Conservation (phyloP, 1,140 invertebrate genomes). For the Panagrolaimus sp. region DNA sequence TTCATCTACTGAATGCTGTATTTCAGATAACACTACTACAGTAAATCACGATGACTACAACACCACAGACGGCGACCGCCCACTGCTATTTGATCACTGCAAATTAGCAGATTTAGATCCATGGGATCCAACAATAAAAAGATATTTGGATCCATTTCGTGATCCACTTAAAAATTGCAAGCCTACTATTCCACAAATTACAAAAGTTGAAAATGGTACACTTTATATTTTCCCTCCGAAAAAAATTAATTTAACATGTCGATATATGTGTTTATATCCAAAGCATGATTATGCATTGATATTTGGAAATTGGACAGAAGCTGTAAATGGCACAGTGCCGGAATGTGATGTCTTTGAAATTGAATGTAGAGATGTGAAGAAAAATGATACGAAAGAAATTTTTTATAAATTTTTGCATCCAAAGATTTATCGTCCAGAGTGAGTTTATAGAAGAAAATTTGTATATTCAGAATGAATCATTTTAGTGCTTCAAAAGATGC, state of each 20-base stretch:
- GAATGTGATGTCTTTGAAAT: slow-evolving; percentile 26
- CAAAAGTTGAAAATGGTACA: background rate
- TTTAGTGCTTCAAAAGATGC: too few relatives aligned
- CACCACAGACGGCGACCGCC: background rate
- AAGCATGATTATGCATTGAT: slow-evolving; percentile 12
- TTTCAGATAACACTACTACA: too few relatives aligned
- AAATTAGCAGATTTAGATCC: slow-evolving; percentile 20
- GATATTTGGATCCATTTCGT: slow-evolving; percentile 11
- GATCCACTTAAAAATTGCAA: slow-evolving; percentile 21
- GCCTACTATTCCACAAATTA: background rate
- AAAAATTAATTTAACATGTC: background rate
- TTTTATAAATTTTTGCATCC: slow-evolving; percentile 5
- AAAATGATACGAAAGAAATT: background rate
- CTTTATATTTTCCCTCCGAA: background rate
- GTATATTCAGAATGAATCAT: too few relatives aligned
- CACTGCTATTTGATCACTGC: slow-evolving; percentile 13
- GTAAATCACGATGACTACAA: too few relatives aligned
- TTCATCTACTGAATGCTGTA: too few relatives aligned
- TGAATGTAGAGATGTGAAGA: background rate
- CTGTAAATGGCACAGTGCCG: slow-evolving; percentile 7
- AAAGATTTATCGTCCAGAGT: background rate
- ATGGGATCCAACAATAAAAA: slow-evolving; percentile 21
- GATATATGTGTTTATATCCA: slow-evolving; percentile 20
- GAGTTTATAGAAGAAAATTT: background rate
- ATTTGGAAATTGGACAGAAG: slow-evolving; percentile 14